phyloP scores from a whole-genome alignment of 1,140 invertebrate species.

The Dryas iulia region DNA sequence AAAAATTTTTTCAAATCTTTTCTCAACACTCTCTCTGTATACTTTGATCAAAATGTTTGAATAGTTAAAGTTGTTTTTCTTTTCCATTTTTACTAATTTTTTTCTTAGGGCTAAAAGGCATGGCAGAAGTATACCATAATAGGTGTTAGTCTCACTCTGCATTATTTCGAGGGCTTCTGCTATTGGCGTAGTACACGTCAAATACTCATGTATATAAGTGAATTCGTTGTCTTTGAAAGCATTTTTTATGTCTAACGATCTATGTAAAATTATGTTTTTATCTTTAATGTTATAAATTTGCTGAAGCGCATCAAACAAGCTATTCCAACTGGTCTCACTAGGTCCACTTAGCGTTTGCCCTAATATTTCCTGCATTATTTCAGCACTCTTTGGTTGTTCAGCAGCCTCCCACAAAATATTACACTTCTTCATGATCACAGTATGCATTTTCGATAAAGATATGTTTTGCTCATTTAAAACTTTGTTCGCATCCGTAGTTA shows the following conservation, averaged over 20 bases:
- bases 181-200: conserved; percentile 23
- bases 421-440: no score
- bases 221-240: conserved; percentile 19
- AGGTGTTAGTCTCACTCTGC: conserved; percentile 25
- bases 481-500: no score
- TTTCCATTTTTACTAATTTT: conserved; percentile 29
- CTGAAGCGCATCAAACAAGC: conserved; percentile 21
- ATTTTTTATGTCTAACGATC: background rate
- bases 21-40: conserved; percentile 27
- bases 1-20: conserved; percentile 23
- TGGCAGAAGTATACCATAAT: conserved; percentile 26
- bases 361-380: conserved; percentile 30
- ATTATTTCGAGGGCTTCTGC: conserved; percentile 30
- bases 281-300: conserved; percentile 21
- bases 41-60: conserved; percentile 15
- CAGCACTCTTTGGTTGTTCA: conserved; percentile 28
- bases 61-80: conserved; percentile 17
- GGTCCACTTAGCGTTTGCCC: conserved; percentile 27
- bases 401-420: no score
- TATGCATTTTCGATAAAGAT: no score
- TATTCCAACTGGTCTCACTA: conserved; percentile 31
- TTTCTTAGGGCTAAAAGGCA: conserved; percentile 20
- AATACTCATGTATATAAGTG: conserved; percentile 28
- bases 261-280: conserved; percentile 15
- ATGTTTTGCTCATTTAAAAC: no score